Evolutionary conservation across 2,113 vertebrate genomes (phyloP), one percentile per base, ranked within the genome.

Genomic region (Monopterus albus): DNA sequence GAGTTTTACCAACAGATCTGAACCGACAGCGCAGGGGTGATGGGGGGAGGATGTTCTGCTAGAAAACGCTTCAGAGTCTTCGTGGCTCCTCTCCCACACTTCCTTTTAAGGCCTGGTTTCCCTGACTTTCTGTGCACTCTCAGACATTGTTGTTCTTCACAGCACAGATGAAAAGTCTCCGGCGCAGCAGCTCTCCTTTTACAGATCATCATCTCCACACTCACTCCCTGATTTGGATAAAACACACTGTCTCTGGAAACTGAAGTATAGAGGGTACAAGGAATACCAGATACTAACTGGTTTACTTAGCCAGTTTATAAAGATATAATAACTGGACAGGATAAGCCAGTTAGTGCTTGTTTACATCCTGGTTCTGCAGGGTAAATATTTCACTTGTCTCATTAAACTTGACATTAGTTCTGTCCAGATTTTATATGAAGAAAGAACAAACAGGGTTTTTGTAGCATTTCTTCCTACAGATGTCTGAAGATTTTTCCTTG

Each of bases 81-180:
- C 61, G 0, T 51, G 51, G 61, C 60, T 75, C 31, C 64, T 72
- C 59, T 42, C 61, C 39, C 71, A 65, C 70, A 77, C 81, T 91
- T 89, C 92, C 91, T 69, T 93, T 87, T 93, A 92, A 89, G 91
- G 91, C 28, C 78, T 79, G 61, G 31, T 57, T 89, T 82, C 59
- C 36, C 53, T 39, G 39, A 43, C 53, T 78, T 53, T n/a, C 18
- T 23, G 47, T 40, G 65, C 25, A 56, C 62, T 58, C 55, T 40
- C 52, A 31, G 53, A 66, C 59, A 61, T 58, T 62, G 71, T 82
- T 78, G 79, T 59, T 58, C 63, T 69, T 38, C 72, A 68, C 43
- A 14, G 58, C 12, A 7, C 50, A 49, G 64, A 67, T 67, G 53
- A 47, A 72, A 63, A 57, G 43, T 38, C 64, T 35, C 12, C 20